These are phyloP conservation scores for Ancistrus triradiatus DNA, from an alignment of 2,113 vertebrate genomes.

Conservation along the genomic window DNA sequence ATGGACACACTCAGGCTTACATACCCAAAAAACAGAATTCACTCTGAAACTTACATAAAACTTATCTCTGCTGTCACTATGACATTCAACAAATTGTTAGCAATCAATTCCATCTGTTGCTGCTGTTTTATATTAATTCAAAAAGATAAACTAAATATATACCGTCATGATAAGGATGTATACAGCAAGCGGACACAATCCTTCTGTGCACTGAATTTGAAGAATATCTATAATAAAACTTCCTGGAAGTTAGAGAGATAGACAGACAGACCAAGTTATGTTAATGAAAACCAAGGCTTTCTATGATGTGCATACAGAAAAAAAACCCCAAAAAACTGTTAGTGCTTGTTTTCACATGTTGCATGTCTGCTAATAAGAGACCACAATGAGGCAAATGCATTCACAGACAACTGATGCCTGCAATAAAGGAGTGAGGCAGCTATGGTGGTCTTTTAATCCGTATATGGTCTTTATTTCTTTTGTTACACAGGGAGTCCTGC, in stretches of 20 bases:
- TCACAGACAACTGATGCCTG: conserved; percentile 72
- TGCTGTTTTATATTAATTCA: too few species aligned
- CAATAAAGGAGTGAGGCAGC: conserved; percentile 71
- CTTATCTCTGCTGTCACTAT: background rate
- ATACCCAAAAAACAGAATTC: background rate
- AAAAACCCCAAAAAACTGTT: too few species aligned
- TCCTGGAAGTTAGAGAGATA: conserved; percentile 69
- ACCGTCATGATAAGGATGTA: conserved; percentile 66
- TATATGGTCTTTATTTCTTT: too few species aligned
- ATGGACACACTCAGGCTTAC: conserved; percentile 51
- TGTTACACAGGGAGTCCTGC: too few species aligned
- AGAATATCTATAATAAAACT: too few species aligned
- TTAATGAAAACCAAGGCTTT: conserved; percentile 67
- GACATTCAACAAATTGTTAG: background rate
- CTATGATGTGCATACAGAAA: conserved; percentile 18
- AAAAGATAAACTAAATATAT: conserved; percentile 48
- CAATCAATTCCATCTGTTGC: background rate
- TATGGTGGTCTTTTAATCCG: background rate
- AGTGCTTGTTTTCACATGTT: background rate
- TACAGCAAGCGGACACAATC: too few species aligned
- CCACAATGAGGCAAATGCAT: conserved; percentile 64
- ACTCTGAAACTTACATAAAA: conserved; percentile 1
- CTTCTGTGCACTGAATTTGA: too few species aligned
- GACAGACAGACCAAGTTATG: conserved; percentile 70
- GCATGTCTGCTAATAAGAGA: conserved; percentile 51